Percentiles rank a stretch among this genome's conserved stretches.
These are phyloP conservation scores for Poecilia wingei DNA, from an alignment of 2,797 vertebrate species.

Conservation along the genomic window DNA sequence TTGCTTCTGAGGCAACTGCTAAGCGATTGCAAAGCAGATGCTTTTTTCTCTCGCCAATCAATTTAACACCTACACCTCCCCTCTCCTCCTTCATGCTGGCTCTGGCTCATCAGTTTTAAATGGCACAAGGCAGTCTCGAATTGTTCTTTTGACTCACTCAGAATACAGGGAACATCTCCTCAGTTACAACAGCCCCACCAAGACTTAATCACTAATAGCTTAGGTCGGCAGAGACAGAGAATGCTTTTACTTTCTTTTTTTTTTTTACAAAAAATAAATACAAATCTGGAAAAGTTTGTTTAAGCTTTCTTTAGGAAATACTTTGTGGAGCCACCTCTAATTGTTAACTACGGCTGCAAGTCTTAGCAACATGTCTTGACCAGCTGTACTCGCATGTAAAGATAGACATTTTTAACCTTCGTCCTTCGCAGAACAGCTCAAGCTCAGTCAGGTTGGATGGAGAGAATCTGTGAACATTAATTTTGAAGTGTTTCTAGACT, in stretches of 20 bases:
- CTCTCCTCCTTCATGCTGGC: slow-evolving; percentile 65
- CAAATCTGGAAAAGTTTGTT: background rate
- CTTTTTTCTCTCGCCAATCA: slow-evolving; percentile 78
- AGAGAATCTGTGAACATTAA: background rate
- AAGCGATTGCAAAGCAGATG: slow-evolving; percentile 75
- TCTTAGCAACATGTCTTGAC: background rate
- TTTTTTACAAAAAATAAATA: background rate
- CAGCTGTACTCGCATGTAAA: background rate
- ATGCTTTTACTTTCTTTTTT: slow-evolving; percentile 4
- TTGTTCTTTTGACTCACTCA: slow-evolving; percentile 71
- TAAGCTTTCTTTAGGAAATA: background rate
- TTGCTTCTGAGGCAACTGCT: slow-evolving; percentile 71
- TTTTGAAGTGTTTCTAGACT: background rate
- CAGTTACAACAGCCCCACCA: slow-evolving; percentile 53
- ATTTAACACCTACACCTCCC: slow-evolving; percentile 77
- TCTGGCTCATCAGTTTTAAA: slow-evolving; percentile 72
- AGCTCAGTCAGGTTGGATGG: background rate
- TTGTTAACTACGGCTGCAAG: background rate
- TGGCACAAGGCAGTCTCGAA: slow-evolving; percentile 65
- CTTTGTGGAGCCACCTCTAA: background rate
- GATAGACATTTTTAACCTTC: background rate
- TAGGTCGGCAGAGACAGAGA: slow-evolving; percentile 46
- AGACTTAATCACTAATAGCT: slow-evolving; percentile 59
- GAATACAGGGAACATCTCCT: slow-evolving; percentile 59
- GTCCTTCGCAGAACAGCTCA: background rate